Evolutionary conservation across 1,140 invertebrate genomes (phyloP).

Genomic region (Tachypleus tridentatus): DNA sequence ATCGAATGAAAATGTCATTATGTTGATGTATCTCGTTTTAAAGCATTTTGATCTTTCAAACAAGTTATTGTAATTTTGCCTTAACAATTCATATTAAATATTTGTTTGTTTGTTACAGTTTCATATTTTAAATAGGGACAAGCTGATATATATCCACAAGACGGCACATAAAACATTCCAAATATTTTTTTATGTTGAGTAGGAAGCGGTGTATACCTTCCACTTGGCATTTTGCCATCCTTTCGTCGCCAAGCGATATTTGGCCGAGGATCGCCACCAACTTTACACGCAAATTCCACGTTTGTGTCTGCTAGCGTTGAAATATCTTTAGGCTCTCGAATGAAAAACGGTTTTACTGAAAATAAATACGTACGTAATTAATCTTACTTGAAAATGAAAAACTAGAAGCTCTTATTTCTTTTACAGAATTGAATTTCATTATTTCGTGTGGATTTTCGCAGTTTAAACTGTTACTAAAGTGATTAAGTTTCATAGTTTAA

Average conservation of each 20-base stretch:
- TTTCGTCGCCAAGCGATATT: slow-evolving; percentile 81
- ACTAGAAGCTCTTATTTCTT: no score
- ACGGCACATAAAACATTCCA: no score
- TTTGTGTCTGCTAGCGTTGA: slow-evolving; percentile 60
- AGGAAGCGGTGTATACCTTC: slow-evolving; percentile 10
- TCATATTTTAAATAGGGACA: no score
- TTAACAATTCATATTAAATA: slow-evolving; percentile 50
- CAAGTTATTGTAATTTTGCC: slow-evolving; percentile 54
- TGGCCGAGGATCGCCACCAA: slow-evolving; percentile 76
- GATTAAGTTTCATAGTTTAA: no score
- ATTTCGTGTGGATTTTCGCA: no score
- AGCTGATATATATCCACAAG: no score
- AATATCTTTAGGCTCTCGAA: slow-evolving; percentile 67
- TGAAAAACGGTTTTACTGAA: slow-evolving; percentile 78
- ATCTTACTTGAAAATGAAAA: no score
- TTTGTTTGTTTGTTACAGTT: no score
- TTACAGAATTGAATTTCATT: no score
- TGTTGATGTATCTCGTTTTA: slow-evolving; percentile 1
- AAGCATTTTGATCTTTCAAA: not conserved
- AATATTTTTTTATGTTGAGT: no score
- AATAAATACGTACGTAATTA: slow-evolving; percentile 8
- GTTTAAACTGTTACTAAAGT: no score
- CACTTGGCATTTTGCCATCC: slow-evolving; percentile 56
- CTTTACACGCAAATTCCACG: slow-evolving; percentile 78
- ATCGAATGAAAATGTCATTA: slow-evolving; percentile 5